Evolutionary conservation across 2,888 invertebrate species (phyloP), one percentile per base, ranked within the genome.

Genomic region (Chrysolina oricalcia): DNA sequence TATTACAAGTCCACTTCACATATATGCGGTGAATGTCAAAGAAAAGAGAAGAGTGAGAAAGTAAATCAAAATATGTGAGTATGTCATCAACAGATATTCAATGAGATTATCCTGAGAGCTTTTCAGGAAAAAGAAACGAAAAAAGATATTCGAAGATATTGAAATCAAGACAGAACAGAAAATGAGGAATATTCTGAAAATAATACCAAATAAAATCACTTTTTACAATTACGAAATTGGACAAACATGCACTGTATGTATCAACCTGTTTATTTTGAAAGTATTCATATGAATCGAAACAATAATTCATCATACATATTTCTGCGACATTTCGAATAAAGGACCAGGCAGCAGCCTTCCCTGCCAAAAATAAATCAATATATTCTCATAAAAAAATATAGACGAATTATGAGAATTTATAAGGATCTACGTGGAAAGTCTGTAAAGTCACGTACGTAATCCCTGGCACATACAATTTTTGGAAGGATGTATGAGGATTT

Each of bases 191-290:
- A 53, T 48, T 2, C 35, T 89, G 63, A 74, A 81, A 56, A 85
- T 87, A 15, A 76, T 83, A 19, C 87, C 88, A 19, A 77, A 76
- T 19, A 68, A 78, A 68, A 79, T 90, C 13, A 76, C 84, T 48
- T 90, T 90, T 82, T 75, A 80, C 21, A 88, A 90, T 80, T 90
- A 86, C 77, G 78, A 87, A 76, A 43, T 84, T 17, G 82, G 85
- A 40, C 80, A 81, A 70, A 74, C 80, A 1, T 89, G 89, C 73
- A 85, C 86, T 83, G 89, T 89, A 81, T 64, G 35, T 62, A 59
- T 17, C 35, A 35, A 35, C 35, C 0, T 35, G 35, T 35, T 35
- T n/a, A n/a, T n/a, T n/a, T n/a, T n/a, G n/a, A n/a, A n/a, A n/a
- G n/a, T n/a, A n/a, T n/a, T n/a, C n/a, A n/a, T n/a, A n/a, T n/a